phyloP scores from a whole-genome alignment of 2,888 invertebrate genomes.

The Apodemia mormo region DNA sequence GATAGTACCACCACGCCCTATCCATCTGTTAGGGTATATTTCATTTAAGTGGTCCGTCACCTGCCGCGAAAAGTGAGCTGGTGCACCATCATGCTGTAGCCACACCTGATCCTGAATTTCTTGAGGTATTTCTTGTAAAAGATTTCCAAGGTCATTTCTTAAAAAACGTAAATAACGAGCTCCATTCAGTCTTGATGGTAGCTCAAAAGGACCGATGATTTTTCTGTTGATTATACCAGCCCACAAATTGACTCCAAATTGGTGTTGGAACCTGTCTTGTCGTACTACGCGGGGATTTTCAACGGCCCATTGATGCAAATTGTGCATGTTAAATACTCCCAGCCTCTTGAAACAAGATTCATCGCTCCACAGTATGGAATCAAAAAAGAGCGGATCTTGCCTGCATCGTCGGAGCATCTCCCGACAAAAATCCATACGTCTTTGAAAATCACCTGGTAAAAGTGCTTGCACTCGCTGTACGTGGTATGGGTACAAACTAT shows the following conservation, averaged over 20 bases:
- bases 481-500: constrained; percentile 6
- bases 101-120: background rate
- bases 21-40: background rate
- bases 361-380: background rate
- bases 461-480: constrained; percentile 11
- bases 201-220: no score
- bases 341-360: constrained; percentile 6
- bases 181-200: no score
- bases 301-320: background rate
- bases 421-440: constrained; percentile 9
- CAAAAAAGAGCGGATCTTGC: constrained; percentile 8
- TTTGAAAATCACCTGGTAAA: constrained; percentile 1
- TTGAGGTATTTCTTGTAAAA: background rate
- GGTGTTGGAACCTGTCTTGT: background rate
- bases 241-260: background rate
- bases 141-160: no score
- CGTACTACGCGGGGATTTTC: background rate
- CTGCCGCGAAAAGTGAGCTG: constrained; percentile 8
- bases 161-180: no score
- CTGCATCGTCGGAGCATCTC: constrained; percentile 8
- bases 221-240: background rate
- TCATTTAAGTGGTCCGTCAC: background rate
- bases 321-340: constrained; percentile 4
- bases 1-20: background rate
- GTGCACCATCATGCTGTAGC: constrained; percentile 12